Evolutionary conservation across 2,888 invertebrate species (phyloP).

Genomic region (Ophion obscuratus): DNA sequence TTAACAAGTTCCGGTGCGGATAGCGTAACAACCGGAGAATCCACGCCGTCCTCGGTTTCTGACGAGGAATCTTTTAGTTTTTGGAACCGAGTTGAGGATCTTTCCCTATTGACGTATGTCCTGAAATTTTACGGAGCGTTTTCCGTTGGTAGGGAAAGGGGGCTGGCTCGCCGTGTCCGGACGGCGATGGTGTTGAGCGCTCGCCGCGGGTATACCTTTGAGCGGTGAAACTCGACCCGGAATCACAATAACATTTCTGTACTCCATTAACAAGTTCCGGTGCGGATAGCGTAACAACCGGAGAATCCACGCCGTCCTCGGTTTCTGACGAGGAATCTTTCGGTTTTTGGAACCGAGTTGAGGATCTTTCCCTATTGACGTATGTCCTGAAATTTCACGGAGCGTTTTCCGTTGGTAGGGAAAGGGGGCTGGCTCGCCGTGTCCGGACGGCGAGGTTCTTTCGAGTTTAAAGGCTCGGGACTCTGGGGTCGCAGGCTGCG

Average conservation of each 20-base stretch:
- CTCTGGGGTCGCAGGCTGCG: no score
- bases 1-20: neutral
- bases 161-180: no score
- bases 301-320: neutral
- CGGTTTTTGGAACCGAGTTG: neutral
- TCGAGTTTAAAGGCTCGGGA: no score
- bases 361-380: neutral
- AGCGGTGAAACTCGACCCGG: neutral
- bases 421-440: no score
- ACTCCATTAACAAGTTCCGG: neutral
- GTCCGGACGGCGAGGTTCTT: no score
- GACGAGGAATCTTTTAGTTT: neutral
- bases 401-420: no score
- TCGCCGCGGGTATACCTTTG: no score
- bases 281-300: neutral
- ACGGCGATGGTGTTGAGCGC: no score
- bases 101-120: neutral
- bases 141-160: no score
- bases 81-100: neutral
- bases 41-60: neutral
- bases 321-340: neutral
- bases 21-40: neutral
- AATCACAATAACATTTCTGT: neutral
- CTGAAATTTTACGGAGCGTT: no score
- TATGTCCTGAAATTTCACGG: neutral